Conservation (phyloP, 1,140 invertebrate genomes). For the Drosophila nigromelanica region DNA sequence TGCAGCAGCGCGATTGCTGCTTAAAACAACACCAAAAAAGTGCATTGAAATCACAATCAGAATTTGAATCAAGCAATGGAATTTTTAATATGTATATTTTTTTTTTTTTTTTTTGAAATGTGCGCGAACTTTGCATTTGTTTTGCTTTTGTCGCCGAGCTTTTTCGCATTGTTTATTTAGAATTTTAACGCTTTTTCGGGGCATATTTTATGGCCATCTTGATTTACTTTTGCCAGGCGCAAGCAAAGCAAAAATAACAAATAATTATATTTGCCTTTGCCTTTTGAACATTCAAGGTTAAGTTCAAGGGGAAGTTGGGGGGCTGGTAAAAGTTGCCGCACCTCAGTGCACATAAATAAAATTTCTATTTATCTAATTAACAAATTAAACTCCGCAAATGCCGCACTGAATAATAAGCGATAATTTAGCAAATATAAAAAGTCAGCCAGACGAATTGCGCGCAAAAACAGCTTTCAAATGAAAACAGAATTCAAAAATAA, state of each 20-base stretch:
- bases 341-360: constrained; percentile 15
- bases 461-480: constrained; percentile 54
- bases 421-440: constrained; percentile 61
- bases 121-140: constrained; percentile 59
- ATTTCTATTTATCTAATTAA: constrained; percentile 75
- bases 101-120: constrained; percentile 31
- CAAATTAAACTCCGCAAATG: constrained; percentile 68
- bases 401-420: constrained; percentile 62
- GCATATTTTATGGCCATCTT: constrained; percentile 37
- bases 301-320: background rate
- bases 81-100: constrained; percentile 46
- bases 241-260: constrained; percentile 4
- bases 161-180: constrained; percentile 55
- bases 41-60: constrained; percentile 66
- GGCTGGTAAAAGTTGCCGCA: too few species aligned
- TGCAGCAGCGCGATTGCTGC: constrained; percentile 16
- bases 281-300: constrained; percentile 25
- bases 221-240: constrained; percentile 50
- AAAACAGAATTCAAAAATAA: constrained; percentile 26
- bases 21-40: constrained; percentile 46
- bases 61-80: constrained; percentile 48
- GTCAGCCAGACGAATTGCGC: constrained; percentile 12
- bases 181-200: constrained; percentile 50
- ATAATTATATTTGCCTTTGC: background rate
- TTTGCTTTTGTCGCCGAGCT: constrained; percentile 33